A percentile compares a stretch with the other conserved stretches of the same genome.
Evolutionary conservation across 2,888 invertebrate species (phyloP).

Genomic region (Catocala sponsa): DNA sequence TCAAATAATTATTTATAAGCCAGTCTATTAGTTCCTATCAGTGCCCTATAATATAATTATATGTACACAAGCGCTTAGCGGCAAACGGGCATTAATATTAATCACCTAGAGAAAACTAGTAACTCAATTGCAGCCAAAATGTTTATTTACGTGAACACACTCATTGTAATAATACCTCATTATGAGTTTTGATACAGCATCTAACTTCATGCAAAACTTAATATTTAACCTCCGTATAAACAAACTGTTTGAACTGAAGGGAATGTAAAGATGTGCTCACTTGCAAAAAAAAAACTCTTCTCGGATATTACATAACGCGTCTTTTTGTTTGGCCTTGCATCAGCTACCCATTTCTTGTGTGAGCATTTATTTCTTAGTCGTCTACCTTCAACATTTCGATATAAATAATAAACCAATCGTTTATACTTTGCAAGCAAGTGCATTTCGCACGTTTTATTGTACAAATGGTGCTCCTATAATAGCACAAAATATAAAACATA

Average conservation of each 20-base stretch:
- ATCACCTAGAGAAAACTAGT: slow-evolving; percentile 35
- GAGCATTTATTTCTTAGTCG: too few relatives aligned
- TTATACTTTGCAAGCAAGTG: slow-evolving; percentile 28
- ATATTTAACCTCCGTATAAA: slow-evolving; percentile 31
- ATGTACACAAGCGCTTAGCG: slow-evolving; percentile 77
- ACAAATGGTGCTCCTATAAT: slow-evolving; percentile 41
- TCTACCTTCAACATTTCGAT: too few relatives aligned
- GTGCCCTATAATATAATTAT: slow-evolving; percentile 61
- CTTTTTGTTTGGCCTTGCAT: too few relatives aligned
- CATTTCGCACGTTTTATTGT: slow-evolving; percentile 35
- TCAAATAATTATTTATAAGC: slow-evolving; percentile 71
- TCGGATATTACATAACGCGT: background rate
- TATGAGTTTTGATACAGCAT: slow-evolving; percentile 24
- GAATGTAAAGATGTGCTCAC: slow-evolving; percentile 46
- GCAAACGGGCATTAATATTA: slow-evolving; percentile 54
- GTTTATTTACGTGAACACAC: slow-evolving; percentile 36
- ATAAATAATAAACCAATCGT: background rate
- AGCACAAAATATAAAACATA: slow-evolving; percentile 30
- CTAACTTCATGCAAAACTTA: slow-evolving; percentile 31
- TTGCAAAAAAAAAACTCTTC: slow-evolving; percentile 23
- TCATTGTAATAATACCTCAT: slow-evolving; percentile 15
- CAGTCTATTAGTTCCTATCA: slow-evolving; percentile 80
- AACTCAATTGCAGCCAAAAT: slow-evolving; percentile 35
- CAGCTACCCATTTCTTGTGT: too few relatives aligned
- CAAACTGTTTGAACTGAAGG: slow-evolving; percentile 48